Evolutionary conservation across 2,888 invertebrate genomes (phyloP).

Genomic region (Apamea epomidion): DNA sequence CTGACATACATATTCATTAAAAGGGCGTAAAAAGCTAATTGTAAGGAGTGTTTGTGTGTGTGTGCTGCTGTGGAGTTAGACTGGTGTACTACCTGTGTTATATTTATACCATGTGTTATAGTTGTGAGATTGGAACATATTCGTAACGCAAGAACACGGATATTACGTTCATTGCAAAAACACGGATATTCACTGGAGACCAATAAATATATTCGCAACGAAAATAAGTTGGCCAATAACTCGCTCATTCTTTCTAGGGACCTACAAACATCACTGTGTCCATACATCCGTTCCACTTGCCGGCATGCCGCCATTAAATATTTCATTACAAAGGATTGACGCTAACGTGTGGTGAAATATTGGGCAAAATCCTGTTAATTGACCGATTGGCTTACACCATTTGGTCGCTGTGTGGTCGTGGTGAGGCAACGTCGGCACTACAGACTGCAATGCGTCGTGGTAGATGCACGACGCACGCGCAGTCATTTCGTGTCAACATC

Average conservation of each 20-base stretch:
- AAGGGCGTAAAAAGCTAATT: too few species aligned
- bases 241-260: constrained; percentile 31
- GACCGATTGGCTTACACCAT: constrained; percentile 67
- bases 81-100: background rate
- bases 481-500: constrained; percentile 47
- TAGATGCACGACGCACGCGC: constrained; percentile 41
- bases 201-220: constrained; percentile 11
- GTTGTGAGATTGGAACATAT: background rate
- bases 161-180: constrained; percentile 9
- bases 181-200: background rate
- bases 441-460: constrained; percentile 45
- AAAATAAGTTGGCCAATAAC: constrained; percentile 43
- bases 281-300: constrained; percentile 65
- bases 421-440: constrained; percentile 53
- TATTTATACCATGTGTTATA: too few species aligned
- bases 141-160: too few species aligned
- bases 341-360: constrained; percentile 61
- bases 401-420: constrained; percentile 45
- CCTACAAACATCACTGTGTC: constrained; percentile 32
- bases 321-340: constrained; percentile 67
- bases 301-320: constrained; percentile 44
- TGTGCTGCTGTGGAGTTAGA: too few species aligned
- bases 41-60: too few species aligned
- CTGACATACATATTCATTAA: too few species aligned
- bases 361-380: constrained; percentile 68